phyloP scores from a whole-genome alignment of 2,797 vertebrate genomes.

The Acanthurus lineatus region DNA sequence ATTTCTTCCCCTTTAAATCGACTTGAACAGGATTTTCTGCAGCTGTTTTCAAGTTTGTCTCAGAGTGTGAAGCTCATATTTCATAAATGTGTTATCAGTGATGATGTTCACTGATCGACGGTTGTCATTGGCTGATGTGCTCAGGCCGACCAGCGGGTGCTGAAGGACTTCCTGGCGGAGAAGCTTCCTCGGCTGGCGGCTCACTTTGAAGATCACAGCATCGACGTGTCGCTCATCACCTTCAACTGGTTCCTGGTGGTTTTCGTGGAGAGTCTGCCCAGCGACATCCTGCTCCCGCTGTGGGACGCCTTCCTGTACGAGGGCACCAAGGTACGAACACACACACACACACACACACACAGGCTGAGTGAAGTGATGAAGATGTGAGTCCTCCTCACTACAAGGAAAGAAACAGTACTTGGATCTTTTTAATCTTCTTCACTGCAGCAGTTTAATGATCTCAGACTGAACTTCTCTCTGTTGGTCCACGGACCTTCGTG shows the following conservation, averaged over 20 bases:
- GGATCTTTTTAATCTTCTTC: no score
- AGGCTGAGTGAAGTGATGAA: background rate
- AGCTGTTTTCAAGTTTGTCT: no score
- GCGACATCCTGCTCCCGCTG: slow-evolving; percentile 91
- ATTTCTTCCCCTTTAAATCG: no score
- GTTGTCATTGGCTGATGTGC: background rate
- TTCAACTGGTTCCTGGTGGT: slow-evolving; percentile 97
- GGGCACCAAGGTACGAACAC: slow-evolving; percentile 90
- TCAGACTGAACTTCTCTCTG: no score
- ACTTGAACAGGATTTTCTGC: no score
- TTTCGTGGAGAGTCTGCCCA: slow-evolving; percentile 94
- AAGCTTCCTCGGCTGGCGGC: slow-evolving; percentile 91
- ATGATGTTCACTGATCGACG: background rate
- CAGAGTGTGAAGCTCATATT: no score
- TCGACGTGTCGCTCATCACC: slow-evolving; percentile 92
- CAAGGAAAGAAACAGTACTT: no score
- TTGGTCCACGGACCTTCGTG: no score
- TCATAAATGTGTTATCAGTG: no score
- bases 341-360: background rate
- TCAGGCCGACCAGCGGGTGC: slow-evolving; percentile 95
- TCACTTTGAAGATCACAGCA: slow-evolving; percentile 87
- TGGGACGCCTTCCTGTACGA: slow-evolving; percentile 97
- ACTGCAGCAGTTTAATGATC: no score
- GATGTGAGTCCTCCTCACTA: no score
- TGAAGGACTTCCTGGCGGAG: slow-evolving; percentile 92